Evolutionary conservation across 2,888 invertebrate species (phyloP).

Genomic region (Caenorhabditis imperialis): DNA sequence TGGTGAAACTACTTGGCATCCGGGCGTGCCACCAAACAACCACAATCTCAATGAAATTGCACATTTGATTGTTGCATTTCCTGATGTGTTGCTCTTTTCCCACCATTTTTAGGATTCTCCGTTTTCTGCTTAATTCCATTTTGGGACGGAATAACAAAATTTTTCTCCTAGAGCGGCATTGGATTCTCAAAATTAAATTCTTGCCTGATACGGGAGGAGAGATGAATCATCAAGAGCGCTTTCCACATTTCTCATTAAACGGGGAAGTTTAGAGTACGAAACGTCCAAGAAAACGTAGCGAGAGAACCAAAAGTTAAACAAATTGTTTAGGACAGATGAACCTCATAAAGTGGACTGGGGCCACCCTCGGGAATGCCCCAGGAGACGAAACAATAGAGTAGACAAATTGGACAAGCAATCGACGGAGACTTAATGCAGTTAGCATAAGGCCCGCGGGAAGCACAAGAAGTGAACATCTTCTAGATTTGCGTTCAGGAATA

Average conservation of each 20-base stretch:
- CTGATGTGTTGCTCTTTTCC: conserved; percentile 8
- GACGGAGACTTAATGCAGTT: conserved; percentile 56
- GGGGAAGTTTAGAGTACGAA: background rate
- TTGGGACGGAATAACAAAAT: background rate
- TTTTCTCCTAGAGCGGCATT: too few species aligned
- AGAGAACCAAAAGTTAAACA: conserved; percentile 44
- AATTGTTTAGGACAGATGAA: conserved; percentile 30
- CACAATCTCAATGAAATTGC: conserved; percentile 54
- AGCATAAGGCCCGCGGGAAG: conserved; percentile 36
- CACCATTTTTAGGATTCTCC: too few species aligned
- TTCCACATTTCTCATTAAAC: too few species aligned
- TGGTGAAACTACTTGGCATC: conserved; percentile 50
- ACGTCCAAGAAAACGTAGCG: background rate
- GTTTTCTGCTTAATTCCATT: too few species aligned
- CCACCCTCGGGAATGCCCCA: conserved; percentile 36
- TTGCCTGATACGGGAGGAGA: background rate
- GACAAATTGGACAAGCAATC: conserved; percentile 58
- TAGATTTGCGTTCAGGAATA: conserved; percentile 48
- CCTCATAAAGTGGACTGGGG: conserved; percentile 36
- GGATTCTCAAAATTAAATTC: conserved; percentile 8
- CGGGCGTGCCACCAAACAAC: conserved; percentile 43
- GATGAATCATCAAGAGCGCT: conserved; percentile 34
- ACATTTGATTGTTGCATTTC: conserved; percentile 46
- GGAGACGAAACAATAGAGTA: conserved; percentile 54
- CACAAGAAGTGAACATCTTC: conserved; percentile 48